Conservation (phyloP, 2,113 vertebrate species). For the Egretta garzetta region DNA sequence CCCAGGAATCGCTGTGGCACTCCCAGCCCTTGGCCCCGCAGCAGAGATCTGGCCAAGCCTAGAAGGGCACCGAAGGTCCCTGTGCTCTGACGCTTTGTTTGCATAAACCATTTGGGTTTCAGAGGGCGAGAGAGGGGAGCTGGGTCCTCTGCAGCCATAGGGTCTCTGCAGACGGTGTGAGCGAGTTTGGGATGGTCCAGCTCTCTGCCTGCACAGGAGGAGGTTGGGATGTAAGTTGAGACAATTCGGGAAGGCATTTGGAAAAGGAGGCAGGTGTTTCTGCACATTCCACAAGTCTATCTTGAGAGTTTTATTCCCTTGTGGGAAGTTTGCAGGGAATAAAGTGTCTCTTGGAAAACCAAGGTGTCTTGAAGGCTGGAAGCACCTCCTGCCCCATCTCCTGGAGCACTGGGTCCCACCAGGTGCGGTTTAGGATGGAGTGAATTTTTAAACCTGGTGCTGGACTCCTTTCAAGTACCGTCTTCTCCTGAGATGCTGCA, state of each 20-base stretch:
- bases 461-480: neutral
- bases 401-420: neutral
- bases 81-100: neutral
- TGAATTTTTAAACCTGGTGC: neutral
- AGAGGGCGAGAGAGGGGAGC: neutral
- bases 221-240: neutral
- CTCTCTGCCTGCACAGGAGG: neutral
- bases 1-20: fast-evolving
- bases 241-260: neutral
- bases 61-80: neutral
- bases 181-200: fast-evolving
- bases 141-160: fast-evolving
- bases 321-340: neutral
- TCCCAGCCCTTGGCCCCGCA: neutral
- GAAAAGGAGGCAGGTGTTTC: neutral
- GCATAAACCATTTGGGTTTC: neutral
- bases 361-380: neutral
- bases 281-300: neutral
- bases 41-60: neutral
- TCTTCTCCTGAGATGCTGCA: neutral
- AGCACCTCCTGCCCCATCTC: neutral
- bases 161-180: neutral
- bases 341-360: neutral
- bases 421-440: neutral
- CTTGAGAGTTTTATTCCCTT: neutral